A percentile compares a stretch with the other conserved stretches of the same genome.
phyloP scores from a whole-genome alignment of 2,888 invertebrate species.

The Oscheius sp. region DNA sequence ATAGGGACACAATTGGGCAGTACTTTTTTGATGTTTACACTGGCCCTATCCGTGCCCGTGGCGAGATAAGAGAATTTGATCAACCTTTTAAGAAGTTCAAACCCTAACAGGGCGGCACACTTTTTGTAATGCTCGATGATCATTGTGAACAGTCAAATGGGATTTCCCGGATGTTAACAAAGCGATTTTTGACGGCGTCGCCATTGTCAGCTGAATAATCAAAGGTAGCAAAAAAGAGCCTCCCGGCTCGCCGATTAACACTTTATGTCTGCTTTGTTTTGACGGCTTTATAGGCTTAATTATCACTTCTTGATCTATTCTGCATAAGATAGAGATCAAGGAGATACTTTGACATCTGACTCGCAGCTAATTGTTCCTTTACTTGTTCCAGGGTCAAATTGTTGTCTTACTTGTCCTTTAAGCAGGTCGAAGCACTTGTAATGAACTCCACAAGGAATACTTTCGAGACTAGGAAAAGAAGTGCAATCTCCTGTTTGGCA shows the following conservation, averaged over 20 bases:
- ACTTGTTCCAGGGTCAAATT: no score
- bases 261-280: slow-evolving; percentile 7
- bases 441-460: not conserved
- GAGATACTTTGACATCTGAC: no score
- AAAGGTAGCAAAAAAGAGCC: slow-evolving; percentile 16
- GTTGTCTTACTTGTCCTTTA: no score
- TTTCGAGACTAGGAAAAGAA: not conserved
- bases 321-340: no score
- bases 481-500: not conserved
- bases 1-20: not conserved
- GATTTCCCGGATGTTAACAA: slow-evolving; percentile 6
- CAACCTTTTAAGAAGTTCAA: slow-evolving; percentile 25
- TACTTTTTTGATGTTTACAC: slow-evolving; percentile 28
- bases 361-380: no score
- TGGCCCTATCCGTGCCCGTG: slow-evolving; percentile 1
- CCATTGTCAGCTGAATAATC: slow-evolving; percentile 9
- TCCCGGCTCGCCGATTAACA: slow-evolving; percentile 19
- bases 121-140: slow-evolving; percentile 1
- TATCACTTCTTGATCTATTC: no score
- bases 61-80: slow-evolving; percentile 1
- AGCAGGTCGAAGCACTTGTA: no score
- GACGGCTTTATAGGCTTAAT: not conserved
- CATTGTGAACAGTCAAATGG: not conserved
- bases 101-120: not conserved
- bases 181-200: slow-evolving; percentile 25